Base-by-base conservation (phyloP, 2,113 vertebrate genomes). In the Coreoperca whiteheadi region DNA sequence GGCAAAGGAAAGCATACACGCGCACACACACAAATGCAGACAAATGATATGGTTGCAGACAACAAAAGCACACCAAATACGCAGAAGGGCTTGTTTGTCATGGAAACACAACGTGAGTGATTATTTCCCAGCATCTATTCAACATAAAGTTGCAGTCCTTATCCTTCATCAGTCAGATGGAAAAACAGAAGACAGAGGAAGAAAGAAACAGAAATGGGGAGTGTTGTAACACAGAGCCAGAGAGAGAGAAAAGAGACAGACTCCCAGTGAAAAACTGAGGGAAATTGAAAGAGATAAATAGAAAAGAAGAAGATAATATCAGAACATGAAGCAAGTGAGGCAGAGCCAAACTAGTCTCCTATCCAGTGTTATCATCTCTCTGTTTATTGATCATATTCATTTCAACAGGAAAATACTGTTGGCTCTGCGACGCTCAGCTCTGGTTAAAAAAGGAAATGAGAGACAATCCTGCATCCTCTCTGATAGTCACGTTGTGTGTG, bases 361-460 rank as follows among this genome's bases (percentile, higher is more conserved):
- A 69, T 80, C 83, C 65, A 28, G 56, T 65, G 68, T 89, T 82
- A 85, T 82, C 61, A 21, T 71, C 67, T 20, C 63, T 59, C 70
- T 85, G 83, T 83, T 83, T 89, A 88, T 81, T 78, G 77, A 87
- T 85, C 81, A 83, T 50, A 68, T 86, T 91, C 43, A 77, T 71
- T 78, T 72, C 0, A 16, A 77, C 32, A 63, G 74, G 80, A 79
- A 86, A 80, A 85, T 21, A 75, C 61, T 65, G 83, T 63, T 68
- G 48, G 65, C 79, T 84, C 53, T 68, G 82, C 1, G 15, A 57
- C 23, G 34, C 57, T 73, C 63, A 32, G 74, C 71, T 77, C 65
- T 66, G 70, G 64, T 82, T 86, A 86, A 87, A 88, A 81, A 84
- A 75, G 81, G 88, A 86, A 88, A 89, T 79, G 81, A 88, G 60